phyloP scores from a whole-genome alignment of 2,113 vertebrate species.

The Hipposideros armiger region DNA sequence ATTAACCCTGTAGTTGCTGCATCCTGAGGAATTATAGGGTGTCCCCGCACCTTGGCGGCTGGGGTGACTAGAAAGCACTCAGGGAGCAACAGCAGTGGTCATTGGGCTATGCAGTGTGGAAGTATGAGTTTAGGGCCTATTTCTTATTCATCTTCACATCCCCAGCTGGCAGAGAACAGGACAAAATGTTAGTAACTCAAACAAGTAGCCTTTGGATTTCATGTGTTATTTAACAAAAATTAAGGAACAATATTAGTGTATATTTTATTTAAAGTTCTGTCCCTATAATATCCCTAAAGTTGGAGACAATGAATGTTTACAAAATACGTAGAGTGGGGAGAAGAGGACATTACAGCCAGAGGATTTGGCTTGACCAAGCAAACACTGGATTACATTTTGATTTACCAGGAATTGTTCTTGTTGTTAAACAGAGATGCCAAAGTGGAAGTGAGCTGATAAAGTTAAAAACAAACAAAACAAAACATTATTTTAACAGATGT shows the following conservation, averaged over 20 bases:
- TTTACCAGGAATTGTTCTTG: neutral
- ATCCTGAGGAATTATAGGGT: neutral
- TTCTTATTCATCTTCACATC: slow-evolving; percentile 9
- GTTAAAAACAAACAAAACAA: neutral
- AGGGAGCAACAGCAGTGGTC: neutral
- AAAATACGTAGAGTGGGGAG: neutral
- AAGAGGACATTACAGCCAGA: neutral
- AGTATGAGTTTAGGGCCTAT: neutral
- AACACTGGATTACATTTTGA: neutral
- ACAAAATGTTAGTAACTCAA: neutral
- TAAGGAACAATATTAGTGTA: neutral
- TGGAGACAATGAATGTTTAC: neutral
- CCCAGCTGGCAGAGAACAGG: neutral
- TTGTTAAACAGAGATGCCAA: neutral
- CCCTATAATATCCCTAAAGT: neutral
- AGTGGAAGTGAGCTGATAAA: neutral
- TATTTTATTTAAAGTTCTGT: neutral
- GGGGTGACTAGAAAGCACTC: neutral
- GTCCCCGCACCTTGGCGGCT: neutral
- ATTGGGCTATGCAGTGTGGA: neutral
- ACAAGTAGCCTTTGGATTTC: neutral
- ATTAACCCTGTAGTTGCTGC: neutral
- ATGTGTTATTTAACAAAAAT: neutral
- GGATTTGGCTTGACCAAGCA: neutral
- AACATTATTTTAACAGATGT: slow-evolving; percentile 12